Percentiles rank a stretch among this genome's conserved stretches.
These are phyloP conservation scores for Taurulus bubalis DNA, from an alignment of 2,113 vertebrate genomes.

Conservation along the genomic window DNA sequence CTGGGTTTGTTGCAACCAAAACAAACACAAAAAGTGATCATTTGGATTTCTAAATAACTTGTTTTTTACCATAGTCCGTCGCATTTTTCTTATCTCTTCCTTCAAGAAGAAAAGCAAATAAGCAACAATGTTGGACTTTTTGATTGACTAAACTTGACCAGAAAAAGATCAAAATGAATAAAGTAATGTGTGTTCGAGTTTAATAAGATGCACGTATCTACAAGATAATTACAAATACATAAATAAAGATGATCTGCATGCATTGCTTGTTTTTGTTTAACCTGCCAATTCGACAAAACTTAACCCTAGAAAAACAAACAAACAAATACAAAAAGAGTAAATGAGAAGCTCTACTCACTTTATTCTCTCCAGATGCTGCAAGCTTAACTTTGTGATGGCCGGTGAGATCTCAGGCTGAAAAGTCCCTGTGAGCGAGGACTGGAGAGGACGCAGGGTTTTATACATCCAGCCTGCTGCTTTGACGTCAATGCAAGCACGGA, in stretches of 20 bases:
- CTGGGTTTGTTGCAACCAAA: background rate
- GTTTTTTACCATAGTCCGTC: background rate
- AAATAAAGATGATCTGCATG: background rate
- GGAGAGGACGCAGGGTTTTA: slow-evolving; percentile 81
- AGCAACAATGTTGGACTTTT: background rate
- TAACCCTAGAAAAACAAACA: background rate
- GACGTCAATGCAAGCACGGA: slow-evolving; percentile 87
- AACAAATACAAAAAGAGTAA: too few relatives aligned
- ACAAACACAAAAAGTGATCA: too few relatives aligned
- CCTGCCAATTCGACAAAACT: background rate
- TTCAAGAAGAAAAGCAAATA: background rate
- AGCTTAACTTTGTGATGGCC: slow-evolving; percentile 50
- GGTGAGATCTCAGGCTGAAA: slow-evolving; percentile 34
- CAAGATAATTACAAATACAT: background rate
- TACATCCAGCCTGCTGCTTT: slow-evolving; percentile 81
- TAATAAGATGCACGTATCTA: background rate
- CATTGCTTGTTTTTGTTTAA: background rate
- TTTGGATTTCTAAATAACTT: background rate
- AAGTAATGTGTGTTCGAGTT: background rate
- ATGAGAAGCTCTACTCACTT: slow-evolving; percentile 60
- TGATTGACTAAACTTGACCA: background rate
- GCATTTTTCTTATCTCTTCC: too few relatives aligned
- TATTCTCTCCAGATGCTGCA: slow-evolving; percentile 45
- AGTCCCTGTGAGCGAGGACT: slow-evolving; percentile 68
- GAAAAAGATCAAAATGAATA: background rate